These are phyloP conservation scores for Opisthocomus hoazin DNA, from an alignment of 2,113 vertebrate genomes.

Conservation along the genomic window DNA sequence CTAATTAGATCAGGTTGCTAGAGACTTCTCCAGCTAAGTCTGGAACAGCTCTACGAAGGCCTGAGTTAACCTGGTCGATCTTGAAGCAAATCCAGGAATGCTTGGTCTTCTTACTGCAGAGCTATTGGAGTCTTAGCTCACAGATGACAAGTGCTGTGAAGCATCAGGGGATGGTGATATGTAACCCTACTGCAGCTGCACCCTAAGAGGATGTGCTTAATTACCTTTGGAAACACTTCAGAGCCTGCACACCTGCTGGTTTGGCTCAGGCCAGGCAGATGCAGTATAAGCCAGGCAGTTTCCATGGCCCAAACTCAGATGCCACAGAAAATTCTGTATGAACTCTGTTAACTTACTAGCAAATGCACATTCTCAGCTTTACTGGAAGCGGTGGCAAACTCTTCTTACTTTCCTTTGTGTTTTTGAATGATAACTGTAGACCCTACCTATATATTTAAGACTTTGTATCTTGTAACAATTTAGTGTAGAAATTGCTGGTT, in stretches of 20 bases:
- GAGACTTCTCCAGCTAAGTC: background rate
- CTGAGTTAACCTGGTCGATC: background rate
- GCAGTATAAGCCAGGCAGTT: background rate
- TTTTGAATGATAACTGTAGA: background rate
- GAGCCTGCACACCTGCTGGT: background rate
- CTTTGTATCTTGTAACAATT: accelerated
- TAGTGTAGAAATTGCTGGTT: background rate
- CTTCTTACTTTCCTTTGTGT: background rate
- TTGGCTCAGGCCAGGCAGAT: background rate
- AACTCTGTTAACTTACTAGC: background rate
- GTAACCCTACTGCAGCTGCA: background rate
- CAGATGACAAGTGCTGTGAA: background rate
- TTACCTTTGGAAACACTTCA: background rate
- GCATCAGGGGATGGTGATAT: accelerated
- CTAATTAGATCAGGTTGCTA: background rate
- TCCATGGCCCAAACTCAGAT: background rate
- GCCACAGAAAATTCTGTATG: background rate
- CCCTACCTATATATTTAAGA: background rate
- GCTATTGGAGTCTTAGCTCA: background rate
- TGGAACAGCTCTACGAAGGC: background rate
- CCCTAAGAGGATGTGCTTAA: background rate
- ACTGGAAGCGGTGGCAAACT: background rate
- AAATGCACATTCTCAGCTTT: background rate
- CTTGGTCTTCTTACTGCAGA: background rate
- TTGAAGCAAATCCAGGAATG: background rate